Evolutionary conservation across 92 coral and sea anemone species (phyloP).

Genomic region (Zoanthus solanderi): DNA sequence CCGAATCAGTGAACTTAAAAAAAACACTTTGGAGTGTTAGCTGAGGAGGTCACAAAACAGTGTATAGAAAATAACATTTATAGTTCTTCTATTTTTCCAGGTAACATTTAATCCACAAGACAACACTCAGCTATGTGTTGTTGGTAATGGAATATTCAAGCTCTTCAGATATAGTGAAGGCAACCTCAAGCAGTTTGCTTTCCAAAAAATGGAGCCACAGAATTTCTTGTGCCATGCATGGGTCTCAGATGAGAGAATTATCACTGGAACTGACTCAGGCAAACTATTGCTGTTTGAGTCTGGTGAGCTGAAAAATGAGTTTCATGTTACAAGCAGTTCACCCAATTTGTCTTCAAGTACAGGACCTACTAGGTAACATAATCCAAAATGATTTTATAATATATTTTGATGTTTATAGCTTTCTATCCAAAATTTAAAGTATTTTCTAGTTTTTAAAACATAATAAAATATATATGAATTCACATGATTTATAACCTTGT

Average conservation of each 20-base stretch:
- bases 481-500: too few relatives aligned
- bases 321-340: constrained; percentile 76
- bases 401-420: too few relatives aligned
- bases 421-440: too few relatives aligned
- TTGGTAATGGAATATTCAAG: constrained; percentile 99
- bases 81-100: constrained; percentile 40
- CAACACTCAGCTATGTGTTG: constrained; percentile 98
- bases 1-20: too few relatives aligned
- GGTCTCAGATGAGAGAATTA: constrained; percentile 97
- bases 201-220: constrained; percentile 99
- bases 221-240: constrained; percentile 97
- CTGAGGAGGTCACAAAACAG: not conserved
- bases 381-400: not conserved
- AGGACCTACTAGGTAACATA: constrained; percentile 55
- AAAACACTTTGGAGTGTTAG: too few relatives aligned
- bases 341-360: constrained; percentile 78
- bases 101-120: constrained; percentile 97
- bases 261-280: constrained; percentile 95
- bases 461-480: too few relatives aligned
- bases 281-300: constrained; percentile 92
- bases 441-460: too few relatives aligned
- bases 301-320: constrained; percentile 95
- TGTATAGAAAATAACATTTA: not conserved
- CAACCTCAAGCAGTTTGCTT: constrained; percentile 98
- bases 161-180: constrained; percentile 98